Evolutionary conservation across 2,888 invertebrate species (phyloP), one percentile per base, ranked within the genome.

Genomic region (Brenthis ino): DNA sequence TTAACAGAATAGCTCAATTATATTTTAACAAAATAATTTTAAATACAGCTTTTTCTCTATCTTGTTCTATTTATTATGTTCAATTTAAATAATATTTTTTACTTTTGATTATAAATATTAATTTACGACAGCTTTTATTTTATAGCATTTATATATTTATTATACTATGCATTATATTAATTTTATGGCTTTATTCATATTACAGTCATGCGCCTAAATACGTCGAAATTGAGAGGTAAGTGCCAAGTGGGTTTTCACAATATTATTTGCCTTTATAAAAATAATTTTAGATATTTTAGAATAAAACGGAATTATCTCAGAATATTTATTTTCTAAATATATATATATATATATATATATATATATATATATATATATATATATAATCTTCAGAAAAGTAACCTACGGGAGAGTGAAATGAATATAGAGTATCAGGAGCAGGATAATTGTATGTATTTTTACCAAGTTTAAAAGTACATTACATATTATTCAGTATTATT

Each of bases 141-240:
- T 53, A 33, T 65, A 64, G 58, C 67, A 69, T 68, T 54, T 71
- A 11, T 43, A 11, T 43, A 64, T 70, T 43, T 73, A 72, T 66
- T 65, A 67, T 70, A 72, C 28, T 60, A 12, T n/a, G 33, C 16
- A 33, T 72, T 68, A 72, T 76, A 74, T 68, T 74, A 69, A 73
- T 72, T 33, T 43, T 57, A 64, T 58, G 8, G 57, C 60, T 66
- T 70, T 69, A 63, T 14, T 71, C 69, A 77, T 70, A 72, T 79
- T 79, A 55, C 80, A 81, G 81, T 75, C 74, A 79, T 71, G 77
- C 79, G 70, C 82, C 82, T 76, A 80, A 80, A 70, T 73, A 70
- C 77, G 80, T 86, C 77, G 83, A 86, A 78, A 78, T 84, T 74
- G 80, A 85, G 77, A 81, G 84, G 86, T 86, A 78, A 86, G 20